Conservation (phyloP, 2,113 vertebrate species). For the Illadopsis cleaveri region DNA sequence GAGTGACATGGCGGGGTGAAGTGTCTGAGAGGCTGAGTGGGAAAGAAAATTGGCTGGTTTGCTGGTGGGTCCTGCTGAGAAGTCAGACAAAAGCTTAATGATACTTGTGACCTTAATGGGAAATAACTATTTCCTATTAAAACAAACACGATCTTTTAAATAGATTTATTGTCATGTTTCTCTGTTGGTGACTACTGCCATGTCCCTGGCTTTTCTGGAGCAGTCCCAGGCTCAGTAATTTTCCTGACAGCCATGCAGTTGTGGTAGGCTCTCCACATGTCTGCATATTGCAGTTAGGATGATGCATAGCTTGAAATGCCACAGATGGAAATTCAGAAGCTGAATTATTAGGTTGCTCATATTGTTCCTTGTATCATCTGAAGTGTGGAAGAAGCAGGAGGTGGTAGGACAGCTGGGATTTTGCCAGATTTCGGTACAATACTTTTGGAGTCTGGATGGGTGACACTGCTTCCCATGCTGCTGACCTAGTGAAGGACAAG, state of each 20-base stretch:
- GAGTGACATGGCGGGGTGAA: background rate
- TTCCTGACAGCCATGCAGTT: background rate
- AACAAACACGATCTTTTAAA: background rate
- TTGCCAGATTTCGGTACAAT: rapidly evolving
- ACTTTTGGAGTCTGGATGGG: background rate
- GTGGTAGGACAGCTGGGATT: background rate
- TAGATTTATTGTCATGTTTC: background rate
- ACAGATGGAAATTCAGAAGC: background rate
- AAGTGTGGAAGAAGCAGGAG: background rate
- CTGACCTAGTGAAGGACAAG: background rate
- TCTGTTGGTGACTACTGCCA: background rate
- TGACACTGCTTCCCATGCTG: rapidly evolving
- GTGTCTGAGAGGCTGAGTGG: background rate
- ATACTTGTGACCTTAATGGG: background rate
- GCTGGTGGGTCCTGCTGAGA: background rate
- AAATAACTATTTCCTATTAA: background rate
- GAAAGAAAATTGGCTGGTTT: background rate
- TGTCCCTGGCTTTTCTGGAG: background rate
- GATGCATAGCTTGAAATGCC: background rate
- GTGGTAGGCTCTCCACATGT: rapidly evolving
- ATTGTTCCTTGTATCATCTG: rapidly evolving
- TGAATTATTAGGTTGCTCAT: background rate
- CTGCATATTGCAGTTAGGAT: rapidly evolving
- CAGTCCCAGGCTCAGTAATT: background rate
- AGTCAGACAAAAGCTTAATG: background rate